phyloP scores from a whole-genome alignment of 2,888 invertebrate species.

The Eretmocerus hayati region DNA sequence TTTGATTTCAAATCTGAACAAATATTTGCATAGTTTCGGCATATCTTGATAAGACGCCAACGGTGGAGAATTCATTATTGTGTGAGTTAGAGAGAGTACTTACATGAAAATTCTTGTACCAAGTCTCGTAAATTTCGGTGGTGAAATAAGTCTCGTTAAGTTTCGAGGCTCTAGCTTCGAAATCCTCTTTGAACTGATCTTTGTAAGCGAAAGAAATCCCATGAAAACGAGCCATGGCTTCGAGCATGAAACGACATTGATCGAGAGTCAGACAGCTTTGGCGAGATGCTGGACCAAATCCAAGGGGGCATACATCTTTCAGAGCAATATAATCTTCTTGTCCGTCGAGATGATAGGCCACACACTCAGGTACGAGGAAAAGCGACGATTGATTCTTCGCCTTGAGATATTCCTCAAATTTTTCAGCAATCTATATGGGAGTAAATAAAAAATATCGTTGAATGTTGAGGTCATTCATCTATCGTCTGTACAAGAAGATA shows the following conservation, averaged over 20 bases:
- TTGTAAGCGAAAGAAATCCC: conserved; percentile 46
- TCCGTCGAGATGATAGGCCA: conserved; percentile 43
- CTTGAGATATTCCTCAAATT: conserved; percentile 32
- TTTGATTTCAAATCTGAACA: not conserved
- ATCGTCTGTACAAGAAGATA: too few species aligned
- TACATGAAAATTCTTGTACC: conserved; percentile 39
- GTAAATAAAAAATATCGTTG: not conserved
- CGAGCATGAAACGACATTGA: conserved; percentile 38
- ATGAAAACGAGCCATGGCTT: conserved; percentile 46
- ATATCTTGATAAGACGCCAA: too few species aligned
- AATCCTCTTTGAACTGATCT: conserved; percentile 42
- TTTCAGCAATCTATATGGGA: conserved; percentile 32
- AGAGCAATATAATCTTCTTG: conserved; percentile 45
- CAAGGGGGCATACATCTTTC: conserved; percentile 42
- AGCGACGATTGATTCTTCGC: conserved; percentile 28
- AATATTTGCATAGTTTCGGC: too few species aligned
- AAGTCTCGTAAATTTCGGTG: conserved; percentile 28
- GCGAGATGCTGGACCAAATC: conserved; percentile 38
- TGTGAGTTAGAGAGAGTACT: too few species aligned
- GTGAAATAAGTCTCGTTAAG: conserved; percentile 36
- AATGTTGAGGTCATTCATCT: too few species aligned
- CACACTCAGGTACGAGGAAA: conserved; percentile 35
- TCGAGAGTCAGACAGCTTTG: conserved; percentile 35
- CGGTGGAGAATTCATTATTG: too few species aligned
- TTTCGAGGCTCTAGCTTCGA: conserved; percentile 30